Evolutionary conservation across 2,888 invertebrate genomes (phyloP), one percentile per base, ranked within the genome.

Genomic region (Limenitis camilla): DNA sequence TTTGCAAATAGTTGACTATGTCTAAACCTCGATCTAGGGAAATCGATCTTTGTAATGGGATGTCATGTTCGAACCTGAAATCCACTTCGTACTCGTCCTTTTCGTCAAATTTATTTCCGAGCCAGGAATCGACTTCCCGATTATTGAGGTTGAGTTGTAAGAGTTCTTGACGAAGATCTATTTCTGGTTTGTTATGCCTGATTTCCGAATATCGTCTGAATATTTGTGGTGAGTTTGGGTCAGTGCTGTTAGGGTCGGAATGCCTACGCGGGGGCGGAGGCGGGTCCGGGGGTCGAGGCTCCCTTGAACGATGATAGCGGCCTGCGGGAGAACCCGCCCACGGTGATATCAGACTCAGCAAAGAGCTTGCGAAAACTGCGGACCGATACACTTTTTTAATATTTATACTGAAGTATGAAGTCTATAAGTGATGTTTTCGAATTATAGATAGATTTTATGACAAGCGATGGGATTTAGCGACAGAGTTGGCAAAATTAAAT

Each of bases 281-380:
- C 57, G 78, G 78, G 56, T 66, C 71, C 71, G 73, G 73, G 68
- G 74, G 78, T 73, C 69, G 89, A 73, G 73, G 94, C 91, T 92
- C 93, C 92, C 88, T 93, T 94, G 70, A 94, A 89, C 72, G 94
- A 91, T 71, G 94, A 93, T 73, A 94, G 89, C 85, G 93, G 92
- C 83, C 93, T 92, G 71, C 94, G 91, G 73, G 94, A 93, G 89
- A 94, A 94, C 73, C 91, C 91, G 69, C 92, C 90, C 77, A 91
- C 90, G 82, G 90, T 78, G 85, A 90, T 88, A 81, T 91, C 90
- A 82, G 91, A 90, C 81, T 95, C 95, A 80, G 93, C 93, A 90
- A 96, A 95, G 81, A 96, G 90, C 88, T 95, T 94, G 79, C 95
- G 94, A 91, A 96, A 96, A 91, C 95, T 95, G 87, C 47, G 63